A percentile compares a stretch with the other conserved stretches of the same genome.
Evolutionary conservation across 2,888 invertebrate genomes (phyloP).

Genomic region (Anaspis maculata): DNA sequence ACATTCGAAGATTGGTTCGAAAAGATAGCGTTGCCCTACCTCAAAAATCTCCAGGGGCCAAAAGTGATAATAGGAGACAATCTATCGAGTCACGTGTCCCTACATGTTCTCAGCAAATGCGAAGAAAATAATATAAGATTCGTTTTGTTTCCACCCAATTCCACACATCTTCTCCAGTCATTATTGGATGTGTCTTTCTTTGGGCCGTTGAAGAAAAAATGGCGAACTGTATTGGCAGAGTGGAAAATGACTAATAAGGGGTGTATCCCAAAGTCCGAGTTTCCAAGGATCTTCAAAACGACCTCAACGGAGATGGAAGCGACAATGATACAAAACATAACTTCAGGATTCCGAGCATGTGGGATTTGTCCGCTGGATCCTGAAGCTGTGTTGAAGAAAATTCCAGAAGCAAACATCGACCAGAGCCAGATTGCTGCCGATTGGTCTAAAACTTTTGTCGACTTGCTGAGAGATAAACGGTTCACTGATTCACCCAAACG

Average conservation of each 20-base stretch:
- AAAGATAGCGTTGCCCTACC: constrained; percentile 16
- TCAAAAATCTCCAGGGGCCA: constrained; percentile 17
- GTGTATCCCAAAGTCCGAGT: constrained; percentile 13
- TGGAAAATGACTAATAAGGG: constrained; percentile 21
- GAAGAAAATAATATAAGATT: constrained; percentile 27
- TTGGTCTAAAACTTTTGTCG: constrained; percentile 8
- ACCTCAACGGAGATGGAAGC: neutral
- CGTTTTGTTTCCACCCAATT: constrained; percentile 25
- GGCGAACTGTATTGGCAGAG: constrained; percentile 20
- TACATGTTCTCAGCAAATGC: constrained; percentile 24
- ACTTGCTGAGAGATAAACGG: neutral
- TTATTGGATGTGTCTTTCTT: constrained; percentile 29
- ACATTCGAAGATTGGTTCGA: constrained; percentile 11
- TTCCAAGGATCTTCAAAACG: constrained; percentile 14
- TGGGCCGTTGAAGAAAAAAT: constrained; percentile 21
- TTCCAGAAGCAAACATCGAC: neutral
- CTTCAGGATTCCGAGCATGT: neutral
- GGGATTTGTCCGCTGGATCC: neutral
- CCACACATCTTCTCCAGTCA: constrained; percentile 25
- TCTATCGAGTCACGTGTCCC: constrained; percentile 26
- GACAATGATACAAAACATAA: neutral
- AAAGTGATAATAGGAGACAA: constrained; percentile 36
- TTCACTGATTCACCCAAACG: neutral
- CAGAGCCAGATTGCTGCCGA: neutral
- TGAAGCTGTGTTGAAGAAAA: neutral